These are phyloP conservation scores for Cheiracanthium punctorium DNA, from an alignment of 2,888 invertebrate genomes.

Conservation along the genomic window DNA sequence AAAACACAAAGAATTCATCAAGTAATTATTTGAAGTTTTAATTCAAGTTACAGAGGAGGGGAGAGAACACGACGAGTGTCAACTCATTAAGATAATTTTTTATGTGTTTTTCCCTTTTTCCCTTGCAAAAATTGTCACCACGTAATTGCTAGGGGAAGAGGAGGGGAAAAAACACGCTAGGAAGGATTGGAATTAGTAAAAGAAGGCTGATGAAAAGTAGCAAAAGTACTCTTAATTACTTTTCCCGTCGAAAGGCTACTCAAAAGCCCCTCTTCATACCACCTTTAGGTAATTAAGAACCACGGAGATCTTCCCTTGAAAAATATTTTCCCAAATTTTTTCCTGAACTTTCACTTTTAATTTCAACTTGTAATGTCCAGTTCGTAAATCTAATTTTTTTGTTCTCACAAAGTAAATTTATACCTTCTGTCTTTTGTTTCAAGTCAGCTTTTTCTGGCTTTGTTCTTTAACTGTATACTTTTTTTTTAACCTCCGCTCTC, in stretches of 20 bases:
- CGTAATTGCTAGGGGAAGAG: constrained; percentile 50
- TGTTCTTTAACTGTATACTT: constrained; percentile 10
- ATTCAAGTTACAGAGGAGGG: constrained; percentile 46
- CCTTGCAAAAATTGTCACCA: constrained; percentile 64
- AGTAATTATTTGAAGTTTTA: constrained; percentile 70
- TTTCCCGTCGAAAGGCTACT: constrained; percentile 49
- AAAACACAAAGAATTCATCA: constrained; percentile 59
- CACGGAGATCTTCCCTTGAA: constrained; percentile 4
- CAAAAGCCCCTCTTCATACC: constrained; percentile 2
- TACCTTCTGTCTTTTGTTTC: constrained; percentile 23
- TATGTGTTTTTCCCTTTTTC: constrained; percentile 25
- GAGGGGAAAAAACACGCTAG: constrained; percentile 7
- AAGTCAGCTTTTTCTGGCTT: neutral
- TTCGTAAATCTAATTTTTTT: constrained; percentile 49
- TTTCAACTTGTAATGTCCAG: constrained; percentile 59
- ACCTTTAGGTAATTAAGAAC: constrained; percentile 57
- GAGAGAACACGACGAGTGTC: constrained; percentile 51
- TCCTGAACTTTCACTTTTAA: constrained; percentile 46
- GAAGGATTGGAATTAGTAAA: constrained; percentile 62
- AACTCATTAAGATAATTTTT: constrained; percentile 66
- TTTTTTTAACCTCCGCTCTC: neutral
- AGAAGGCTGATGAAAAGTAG: constrained; percentile 58
- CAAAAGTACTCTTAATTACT: constrained; percentile 62
- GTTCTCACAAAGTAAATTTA: constrained; percentile 48
- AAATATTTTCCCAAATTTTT: constrained; percentile 15